These are phyloP conservation scores for Antigone vipio DNA, from an alignment of 2,113 vertebrate species.

Conservation along the genomic window DNA sequence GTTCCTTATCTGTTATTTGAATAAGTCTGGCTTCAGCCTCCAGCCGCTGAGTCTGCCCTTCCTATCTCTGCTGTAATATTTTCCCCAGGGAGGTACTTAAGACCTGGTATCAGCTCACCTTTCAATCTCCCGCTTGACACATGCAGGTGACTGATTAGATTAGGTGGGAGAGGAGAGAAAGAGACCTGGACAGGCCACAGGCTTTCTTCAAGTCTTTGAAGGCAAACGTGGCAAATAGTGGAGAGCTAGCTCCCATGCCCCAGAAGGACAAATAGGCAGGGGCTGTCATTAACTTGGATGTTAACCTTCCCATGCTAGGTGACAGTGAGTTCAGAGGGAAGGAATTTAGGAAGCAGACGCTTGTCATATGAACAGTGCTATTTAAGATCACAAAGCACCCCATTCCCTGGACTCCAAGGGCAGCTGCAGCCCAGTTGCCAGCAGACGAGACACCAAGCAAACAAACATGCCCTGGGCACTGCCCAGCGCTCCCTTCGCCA, in stretches of 20 bases:
- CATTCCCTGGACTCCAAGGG: background rate
- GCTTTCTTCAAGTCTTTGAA: background rate
- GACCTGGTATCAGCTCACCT: background rate
- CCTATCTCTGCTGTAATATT: background rate
- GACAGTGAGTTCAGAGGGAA: slow-evolving; percentile 34
- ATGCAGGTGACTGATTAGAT: background rate
- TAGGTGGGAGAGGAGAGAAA: background rate
- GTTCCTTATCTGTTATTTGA: background rate
- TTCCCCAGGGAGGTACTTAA: background rate
- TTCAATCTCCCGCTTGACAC: background rate
- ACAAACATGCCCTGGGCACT: background rate
- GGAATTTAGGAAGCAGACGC: slow-evolving; percentile 1
- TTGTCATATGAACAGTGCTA: background rate
- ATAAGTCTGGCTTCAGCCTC: background rate
- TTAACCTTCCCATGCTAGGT: background rate
- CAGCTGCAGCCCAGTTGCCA: background rate
- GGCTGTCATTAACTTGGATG: background rate
- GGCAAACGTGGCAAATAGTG: background rate
- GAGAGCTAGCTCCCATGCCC: background rate
- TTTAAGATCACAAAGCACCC: slow-evolving; percentile 1
- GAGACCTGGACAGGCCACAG: background rate
- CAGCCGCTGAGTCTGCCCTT: background rate
- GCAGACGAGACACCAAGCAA: background rate
- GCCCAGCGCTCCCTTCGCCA: background rate
- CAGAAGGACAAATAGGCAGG: background rate